phyloP scores from a whole-genome alignment of 1,140 invertebrate species.

The Steinernema feltiae region DNA sequence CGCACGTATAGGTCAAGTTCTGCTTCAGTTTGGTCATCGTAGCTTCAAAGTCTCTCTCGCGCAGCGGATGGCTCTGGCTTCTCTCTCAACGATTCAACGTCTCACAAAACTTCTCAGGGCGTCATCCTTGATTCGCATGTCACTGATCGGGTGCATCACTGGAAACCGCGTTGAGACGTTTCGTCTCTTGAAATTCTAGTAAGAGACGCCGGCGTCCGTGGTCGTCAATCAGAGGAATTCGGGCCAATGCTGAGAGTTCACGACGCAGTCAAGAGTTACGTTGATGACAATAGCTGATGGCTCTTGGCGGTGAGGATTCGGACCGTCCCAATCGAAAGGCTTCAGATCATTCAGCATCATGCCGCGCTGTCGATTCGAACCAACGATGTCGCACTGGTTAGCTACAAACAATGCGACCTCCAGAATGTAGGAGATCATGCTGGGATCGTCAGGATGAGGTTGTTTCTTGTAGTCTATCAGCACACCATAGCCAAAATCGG shows the following conservation, averaged over 20 bases:
- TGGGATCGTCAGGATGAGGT: conserved; percentile 58
- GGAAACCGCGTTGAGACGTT: no score
- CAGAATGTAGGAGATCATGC: conserved; percentile 66
- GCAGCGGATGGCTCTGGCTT: no score
- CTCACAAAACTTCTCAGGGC: no score
- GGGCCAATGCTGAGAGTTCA: conserved; percentile 68
- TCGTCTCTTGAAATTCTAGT: conserved; percentile 75
- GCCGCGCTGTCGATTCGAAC: neutral
- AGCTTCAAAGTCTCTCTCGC: conserved; percentile 71
- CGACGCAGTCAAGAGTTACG: conserved; percentile 65
- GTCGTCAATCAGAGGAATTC: conserved; percentile 78
- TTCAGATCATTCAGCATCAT: neutral
- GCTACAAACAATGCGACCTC: conserved; percentile 64
- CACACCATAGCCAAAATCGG: conserved; percentile 91
- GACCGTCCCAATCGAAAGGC: neutral
- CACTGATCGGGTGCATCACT: no score
- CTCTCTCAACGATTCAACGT: no score
- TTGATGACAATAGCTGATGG: conserved; percentile 62
- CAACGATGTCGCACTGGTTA: neutral
- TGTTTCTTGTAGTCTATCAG: conserved; percentile 80
- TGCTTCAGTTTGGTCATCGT: no score
- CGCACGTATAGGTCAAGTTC: conserved; percentile 67
- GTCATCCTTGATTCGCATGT: no score
- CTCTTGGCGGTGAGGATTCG: neutral
- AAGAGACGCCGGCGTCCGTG: conserved; percentile 73